Conservation (phyloP, 2,797 vertebrate species). For the Typhlichthys subterraneus region DNA sequence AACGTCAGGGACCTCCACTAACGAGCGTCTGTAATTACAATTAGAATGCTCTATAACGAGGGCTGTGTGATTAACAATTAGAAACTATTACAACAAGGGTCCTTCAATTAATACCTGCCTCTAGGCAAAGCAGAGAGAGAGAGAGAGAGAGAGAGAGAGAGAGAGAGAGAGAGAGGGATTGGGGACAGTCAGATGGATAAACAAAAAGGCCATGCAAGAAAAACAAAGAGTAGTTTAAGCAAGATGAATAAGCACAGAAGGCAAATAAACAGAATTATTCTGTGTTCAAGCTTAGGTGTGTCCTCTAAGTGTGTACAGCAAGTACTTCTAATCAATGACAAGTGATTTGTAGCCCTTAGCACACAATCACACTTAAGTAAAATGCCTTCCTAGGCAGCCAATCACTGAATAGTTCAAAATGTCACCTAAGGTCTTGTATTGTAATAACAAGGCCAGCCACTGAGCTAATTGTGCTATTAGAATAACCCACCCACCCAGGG, state of each 20-base stretch:
- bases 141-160: neutral
- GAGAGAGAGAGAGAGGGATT: constrained; percentile 5
- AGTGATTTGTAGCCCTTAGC: neutral
- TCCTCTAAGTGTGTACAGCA: neutral
- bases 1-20: constrained; percentile 55
- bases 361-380: too few species aligned
- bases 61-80: constrained; percentile 72
- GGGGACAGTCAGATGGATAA: neutral
- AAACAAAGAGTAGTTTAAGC: neutral
- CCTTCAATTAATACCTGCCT: constrained; percentile 71
- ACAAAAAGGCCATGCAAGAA: neutral
- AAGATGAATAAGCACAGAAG: too few species aligned
- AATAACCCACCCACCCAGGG: too few species aligned
- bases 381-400: neutral
- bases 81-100: constrained; percentile 60
- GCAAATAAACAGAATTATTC: neutral
- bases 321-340: neutral
- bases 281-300: neutral
- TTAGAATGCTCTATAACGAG: constrained; percentile 66
- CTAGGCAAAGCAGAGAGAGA: constrained; percentile 35
- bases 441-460: neutral
- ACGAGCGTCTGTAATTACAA: constrained; percentile 70
- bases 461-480: neutral
- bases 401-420: constrained; percentile 7
- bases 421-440: neutral